These are phyloP conservation scores for Cathartes aura DNA, from an alignment of 2,113 vertebrate species.

Conservation along the genomic window DNA sequence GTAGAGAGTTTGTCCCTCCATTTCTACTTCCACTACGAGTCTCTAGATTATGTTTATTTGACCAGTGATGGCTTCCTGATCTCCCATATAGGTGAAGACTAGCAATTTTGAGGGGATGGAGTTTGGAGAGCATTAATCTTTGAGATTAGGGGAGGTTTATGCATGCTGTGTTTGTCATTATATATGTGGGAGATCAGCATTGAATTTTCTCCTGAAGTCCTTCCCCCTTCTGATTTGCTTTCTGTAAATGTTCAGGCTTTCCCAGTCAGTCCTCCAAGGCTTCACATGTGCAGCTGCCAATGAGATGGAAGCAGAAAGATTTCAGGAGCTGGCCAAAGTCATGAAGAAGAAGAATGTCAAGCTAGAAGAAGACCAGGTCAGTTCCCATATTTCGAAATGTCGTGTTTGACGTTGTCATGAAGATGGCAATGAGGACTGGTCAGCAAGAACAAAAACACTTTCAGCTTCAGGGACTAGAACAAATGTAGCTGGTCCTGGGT, in stretches of 20 bases:
- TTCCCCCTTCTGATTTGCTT: neutral
- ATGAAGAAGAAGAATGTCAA: conserved; percentile 34
- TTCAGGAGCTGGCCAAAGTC: conserved; percentile 43
- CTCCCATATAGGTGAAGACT: neutral
- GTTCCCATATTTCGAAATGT: rapidly evolving
- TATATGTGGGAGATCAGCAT: neutral
- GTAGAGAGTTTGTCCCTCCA: neutral
- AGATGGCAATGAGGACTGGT: neutral
- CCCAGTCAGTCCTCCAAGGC: conserved; percentile 52
- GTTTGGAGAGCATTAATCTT: neutral
- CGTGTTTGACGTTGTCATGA: rapidly evolving
- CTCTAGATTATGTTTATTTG: neutral
- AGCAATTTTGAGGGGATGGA: neutral
- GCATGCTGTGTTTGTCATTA: neutral
- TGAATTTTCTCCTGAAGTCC: neutral
- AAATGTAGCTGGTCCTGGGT: neutral
- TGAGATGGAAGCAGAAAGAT: neutral
- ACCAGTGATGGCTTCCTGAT: neutral
- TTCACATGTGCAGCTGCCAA: conserved; percentile 43
- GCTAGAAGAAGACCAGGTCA: conserved; percentile 65
- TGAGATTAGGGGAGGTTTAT: neutral
- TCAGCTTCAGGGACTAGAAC: neutral
- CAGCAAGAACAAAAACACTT: neutral
- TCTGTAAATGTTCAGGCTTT: conserved; percentile 43
- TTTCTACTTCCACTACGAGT: neutral